A percentile compares a stretch with the other conserved stretches of the same genome.
phyloP scores from a whole-genome alignment of 2,797 vertebrate genomes.

The Phataginus tetradactyla region DNA sequence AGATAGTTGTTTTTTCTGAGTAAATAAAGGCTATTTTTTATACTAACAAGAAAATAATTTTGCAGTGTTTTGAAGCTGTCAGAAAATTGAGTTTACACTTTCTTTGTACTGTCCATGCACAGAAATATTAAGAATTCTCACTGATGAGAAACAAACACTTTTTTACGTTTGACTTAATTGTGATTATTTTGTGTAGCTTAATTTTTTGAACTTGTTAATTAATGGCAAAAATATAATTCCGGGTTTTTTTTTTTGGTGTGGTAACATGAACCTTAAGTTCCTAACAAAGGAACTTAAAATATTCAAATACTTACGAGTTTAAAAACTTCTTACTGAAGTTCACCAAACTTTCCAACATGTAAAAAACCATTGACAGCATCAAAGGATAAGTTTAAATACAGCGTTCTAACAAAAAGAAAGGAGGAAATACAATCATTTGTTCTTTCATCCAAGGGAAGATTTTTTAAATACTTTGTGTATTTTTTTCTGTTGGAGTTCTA shows the following conservation, averaged over 20 bases:
- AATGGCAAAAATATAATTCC: neutral
- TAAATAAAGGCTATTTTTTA: neutral
- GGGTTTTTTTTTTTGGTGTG: neutral
- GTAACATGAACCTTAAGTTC: neutral
- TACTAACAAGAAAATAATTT: neutral
- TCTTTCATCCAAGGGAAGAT: neutral
- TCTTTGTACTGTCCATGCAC: neutral
- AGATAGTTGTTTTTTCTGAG: neutral
- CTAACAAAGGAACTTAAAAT: neutral
- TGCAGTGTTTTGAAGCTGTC: neutral
- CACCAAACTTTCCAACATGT: neutral
- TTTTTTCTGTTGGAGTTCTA: neutral
- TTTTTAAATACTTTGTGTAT: neutral
- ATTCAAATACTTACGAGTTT: constrained; percentile 9
- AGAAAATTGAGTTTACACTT: neutral
- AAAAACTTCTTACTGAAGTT: neutral
- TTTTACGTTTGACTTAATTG: constrained; percentile 35
- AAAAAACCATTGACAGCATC: neutral
- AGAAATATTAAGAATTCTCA: neutral
- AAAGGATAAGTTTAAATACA: constrained; percentile 12
- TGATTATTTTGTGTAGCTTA: constrained; percentile 13
- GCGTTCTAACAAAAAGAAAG: constrained; percentile 15
- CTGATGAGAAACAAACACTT: neutral
- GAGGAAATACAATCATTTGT: constrained; percentile 1
- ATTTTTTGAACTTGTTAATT: neutral